Evolutionary conservation across 2,888 invertebrate species (phyloP).

Genomic region (Ferrisia virgata): DNA sequence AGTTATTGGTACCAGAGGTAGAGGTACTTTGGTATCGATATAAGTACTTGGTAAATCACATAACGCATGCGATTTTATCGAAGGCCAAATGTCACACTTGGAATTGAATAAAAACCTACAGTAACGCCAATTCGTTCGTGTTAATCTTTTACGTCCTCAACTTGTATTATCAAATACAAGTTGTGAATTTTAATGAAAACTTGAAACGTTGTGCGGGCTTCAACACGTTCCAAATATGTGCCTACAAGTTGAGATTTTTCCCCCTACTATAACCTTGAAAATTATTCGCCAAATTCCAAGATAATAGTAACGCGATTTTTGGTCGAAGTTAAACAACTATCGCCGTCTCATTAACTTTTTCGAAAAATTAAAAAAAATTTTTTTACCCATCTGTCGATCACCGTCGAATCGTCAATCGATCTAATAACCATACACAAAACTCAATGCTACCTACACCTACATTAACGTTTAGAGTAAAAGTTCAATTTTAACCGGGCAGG

Average conservation of each 20-base stretch:
- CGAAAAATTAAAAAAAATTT: no score
- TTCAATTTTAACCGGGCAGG: no score
- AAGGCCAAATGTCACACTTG: neutral
- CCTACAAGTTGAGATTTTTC: neutral
- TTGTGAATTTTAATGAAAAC: neutral
- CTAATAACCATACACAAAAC: no score
- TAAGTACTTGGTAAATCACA: neutral
- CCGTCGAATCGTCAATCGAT: no score
- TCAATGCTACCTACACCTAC: no score
- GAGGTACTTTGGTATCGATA: neutral
- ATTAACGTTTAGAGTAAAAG: no score
- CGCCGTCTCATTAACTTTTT: no score
- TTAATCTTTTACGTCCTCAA: neutral
- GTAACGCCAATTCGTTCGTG: neutral
- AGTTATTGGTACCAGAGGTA: neutral
- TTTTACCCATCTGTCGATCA: no score
- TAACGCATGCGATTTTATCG: neutral
- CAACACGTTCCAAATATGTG: neutral
- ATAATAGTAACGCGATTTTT: neutral
- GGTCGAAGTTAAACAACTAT: no score
- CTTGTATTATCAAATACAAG: neutral
- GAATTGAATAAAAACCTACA: neutral
- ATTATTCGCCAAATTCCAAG: neutral
- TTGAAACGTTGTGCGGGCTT: neutral
- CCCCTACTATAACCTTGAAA: neutral